phyloP scores from a whole-genome alignment of 1,140 invertebrate genomes.

The Hyles euphorbiae region DNA sequence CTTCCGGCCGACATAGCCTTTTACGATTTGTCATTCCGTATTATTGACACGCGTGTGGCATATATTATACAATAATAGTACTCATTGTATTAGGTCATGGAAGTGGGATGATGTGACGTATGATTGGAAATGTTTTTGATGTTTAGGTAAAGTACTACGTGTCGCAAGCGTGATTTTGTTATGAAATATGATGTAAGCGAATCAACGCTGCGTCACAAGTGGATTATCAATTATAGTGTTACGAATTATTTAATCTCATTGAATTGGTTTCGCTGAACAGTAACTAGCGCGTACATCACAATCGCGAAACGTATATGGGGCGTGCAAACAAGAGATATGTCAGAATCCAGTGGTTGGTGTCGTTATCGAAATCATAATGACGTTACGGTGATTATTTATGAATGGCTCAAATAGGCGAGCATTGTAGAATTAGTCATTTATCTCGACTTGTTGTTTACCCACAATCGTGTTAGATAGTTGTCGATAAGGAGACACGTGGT shows the following conservation, averaged over 20 bases:
- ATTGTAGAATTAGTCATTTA: slow-evolving; percentile 73
- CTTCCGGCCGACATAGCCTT: slow-evolving; percentile 49
- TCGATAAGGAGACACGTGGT: slow-evolving; percentile 75
- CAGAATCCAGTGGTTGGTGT: slow-evolving; percentile 10
- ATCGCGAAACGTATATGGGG: not conserved
- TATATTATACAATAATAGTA: too few species aligned
- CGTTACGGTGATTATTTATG: slow-evolving; percentile 63
- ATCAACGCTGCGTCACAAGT: too few species aligned
- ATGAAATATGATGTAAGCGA: too few species aligned
- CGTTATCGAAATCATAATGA: slow-evolving; percentile 43
- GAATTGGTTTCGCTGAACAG: too few species aligned
- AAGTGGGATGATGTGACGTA: too few species aligned
- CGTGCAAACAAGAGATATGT: not conserved
- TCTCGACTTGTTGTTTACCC: slow-evolving; percentile 71
- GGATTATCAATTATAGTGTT: too few species aligned
- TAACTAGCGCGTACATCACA: too few species aligned
- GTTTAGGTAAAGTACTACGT: too few species aligned
- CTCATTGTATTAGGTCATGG: too few species aligned
- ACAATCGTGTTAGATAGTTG: slow-evolving; percentile 75
- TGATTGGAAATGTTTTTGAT: too few species aligned
- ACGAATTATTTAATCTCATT: too few species aligned
- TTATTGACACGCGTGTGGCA: not conserved
- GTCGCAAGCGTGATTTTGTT: too few species aligned
- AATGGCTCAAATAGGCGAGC: slow-evolving; percentile 61
- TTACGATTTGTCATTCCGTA: slow-evolving; percentile 37